Percentiles rank a stretch among this genome's conserved stretches.
These are phyloP conservation scores for Elachura formosa DNA, from an alignment of 2,113 vertebrate species.

Conservation along the genomic window DNA sequence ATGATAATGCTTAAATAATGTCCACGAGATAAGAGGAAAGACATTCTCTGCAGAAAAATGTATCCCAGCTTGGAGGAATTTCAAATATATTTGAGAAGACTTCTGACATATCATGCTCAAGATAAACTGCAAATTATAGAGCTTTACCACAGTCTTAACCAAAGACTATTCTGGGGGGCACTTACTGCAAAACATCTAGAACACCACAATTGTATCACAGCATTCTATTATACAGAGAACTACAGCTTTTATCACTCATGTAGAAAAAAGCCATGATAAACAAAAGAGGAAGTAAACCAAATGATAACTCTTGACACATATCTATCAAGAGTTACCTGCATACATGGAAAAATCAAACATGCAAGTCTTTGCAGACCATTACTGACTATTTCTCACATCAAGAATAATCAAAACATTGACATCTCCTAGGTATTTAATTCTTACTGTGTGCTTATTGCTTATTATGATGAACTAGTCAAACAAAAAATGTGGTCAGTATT, in stretches of 20 bases:
- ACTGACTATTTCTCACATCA: neutral
- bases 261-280: neutral
- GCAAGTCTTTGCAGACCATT: neutral
- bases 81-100: neutral
- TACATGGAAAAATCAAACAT: neutral
- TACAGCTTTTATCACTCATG: neutral
- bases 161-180: neutral
- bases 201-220: neutral
- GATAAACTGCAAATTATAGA: neutral
- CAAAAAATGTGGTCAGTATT: neutral
- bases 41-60: neutral
- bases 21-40: neutral
- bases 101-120: neutral
- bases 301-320: rapidly evolving
- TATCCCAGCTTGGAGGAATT: neutral
- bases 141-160: neutral
- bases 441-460: neutral
- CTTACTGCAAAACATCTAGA: neutral
- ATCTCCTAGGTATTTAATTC: neutral
- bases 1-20: neutral
- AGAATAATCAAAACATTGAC: neutral
- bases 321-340: no score
- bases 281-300: neutral
- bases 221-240: neutral
- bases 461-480: neutral